Conservation (phyloP, 2,888 invertebrate species). For the Epirrhoe tristata region DNA sequence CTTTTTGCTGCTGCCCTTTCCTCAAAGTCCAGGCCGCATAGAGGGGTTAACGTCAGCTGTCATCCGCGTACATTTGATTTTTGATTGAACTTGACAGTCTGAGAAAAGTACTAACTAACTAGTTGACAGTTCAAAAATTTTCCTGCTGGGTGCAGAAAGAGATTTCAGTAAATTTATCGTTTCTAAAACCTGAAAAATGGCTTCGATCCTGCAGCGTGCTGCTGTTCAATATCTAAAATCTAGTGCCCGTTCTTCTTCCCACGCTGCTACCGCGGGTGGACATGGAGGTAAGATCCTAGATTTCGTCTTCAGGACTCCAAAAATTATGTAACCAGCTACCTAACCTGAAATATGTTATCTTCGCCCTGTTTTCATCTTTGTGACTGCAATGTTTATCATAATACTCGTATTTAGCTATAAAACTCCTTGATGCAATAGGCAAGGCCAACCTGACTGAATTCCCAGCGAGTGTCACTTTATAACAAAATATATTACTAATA, state of each 20-base stretch:
- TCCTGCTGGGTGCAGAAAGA: not conserved
- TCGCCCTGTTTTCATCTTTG: constrained; percentile 5
- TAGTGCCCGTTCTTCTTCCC: constrained; percentile 71
- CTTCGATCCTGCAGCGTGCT: constrained; percentile 75
- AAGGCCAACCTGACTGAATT: not conserved
- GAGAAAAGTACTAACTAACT: no score
- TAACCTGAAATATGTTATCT: constrained; percentile 70
- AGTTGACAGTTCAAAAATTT: constrained; percentile 30
- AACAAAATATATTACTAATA: not conserved
- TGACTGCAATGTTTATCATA: not conserved
- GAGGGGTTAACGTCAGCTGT: not conserved
- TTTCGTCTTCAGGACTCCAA: constrained; percentile 39
- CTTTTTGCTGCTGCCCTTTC: no score
- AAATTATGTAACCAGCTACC: constrained; percentile 80
- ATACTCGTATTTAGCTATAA: not conserved
- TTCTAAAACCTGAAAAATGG: constrained; percentile 64
- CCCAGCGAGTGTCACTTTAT: not conserved
- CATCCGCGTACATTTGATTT: not conserved
- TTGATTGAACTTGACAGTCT: not conserved
- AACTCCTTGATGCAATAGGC: not conserved
- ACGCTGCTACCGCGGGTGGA: constrained; percentile 76
- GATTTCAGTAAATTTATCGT: constrained; percentile 23
- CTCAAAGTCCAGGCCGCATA: no score
- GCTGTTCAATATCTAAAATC: constrained; percentile 77
- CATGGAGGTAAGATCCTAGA: constrained; percentile 68